A percentile compares a stretch with the other conserved stretches of the same genome.
phyloP scores from a whole-genome alignment of 2,797 vertebrate species.

The Serranus cabrilla region DNA sequence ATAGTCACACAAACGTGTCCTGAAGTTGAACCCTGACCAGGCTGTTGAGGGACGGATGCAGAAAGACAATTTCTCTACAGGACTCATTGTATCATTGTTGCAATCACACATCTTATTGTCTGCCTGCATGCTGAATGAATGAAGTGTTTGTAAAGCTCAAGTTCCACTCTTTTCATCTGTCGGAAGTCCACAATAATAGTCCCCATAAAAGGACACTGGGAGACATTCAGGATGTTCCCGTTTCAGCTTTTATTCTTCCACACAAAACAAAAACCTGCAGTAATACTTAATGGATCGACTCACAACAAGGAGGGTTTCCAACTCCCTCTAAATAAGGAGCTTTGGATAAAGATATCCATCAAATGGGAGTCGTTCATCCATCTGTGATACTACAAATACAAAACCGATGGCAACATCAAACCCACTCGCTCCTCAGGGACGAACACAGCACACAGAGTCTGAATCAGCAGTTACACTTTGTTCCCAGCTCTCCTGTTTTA shows the following conservation, averaged over 20 bases:
- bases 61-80: conserved; percentile 4
- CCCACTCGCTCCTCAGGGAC: not conserved
- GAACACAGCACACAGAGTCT: conserved; percentile 28
- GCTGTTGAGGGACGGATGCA: conserved; percentile 8
- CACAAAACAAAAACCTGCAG: conserved; percentile 18
- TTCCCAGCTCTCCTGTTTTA: conserved; percentile 39
- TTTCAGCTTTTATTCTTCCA: not conserved
- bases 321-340: not conserved
- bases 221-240: not conserved
- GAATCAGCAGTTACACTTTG: conserved; percentile 37
- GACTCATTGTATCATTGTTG: conserved; percentile 3
- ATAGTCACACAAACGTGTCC: conserved; percentile 4
- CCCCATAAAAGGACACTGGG: not conserved
- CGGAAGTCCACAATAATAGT: conserved; percentile 11
- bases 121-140: conserved; percentile 1
- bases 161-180: conserved; percentile 13
- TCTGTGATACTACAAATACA: not conserved
- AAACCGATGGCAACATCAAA: conserved; percentile 5
- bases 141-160: conserved; percentile 12
- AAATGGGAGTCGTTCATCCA: not conserved
- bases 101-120: conserved; percentile 5
- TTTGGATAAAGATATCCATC: not conserved
- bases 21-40: conserved; percentile 19
- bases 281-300: not conserved
- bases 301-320: not conserved